Base-by-base conservation (phyloP, 1,140 invertebrate genomes). In the Aethina tumida region DNA sequence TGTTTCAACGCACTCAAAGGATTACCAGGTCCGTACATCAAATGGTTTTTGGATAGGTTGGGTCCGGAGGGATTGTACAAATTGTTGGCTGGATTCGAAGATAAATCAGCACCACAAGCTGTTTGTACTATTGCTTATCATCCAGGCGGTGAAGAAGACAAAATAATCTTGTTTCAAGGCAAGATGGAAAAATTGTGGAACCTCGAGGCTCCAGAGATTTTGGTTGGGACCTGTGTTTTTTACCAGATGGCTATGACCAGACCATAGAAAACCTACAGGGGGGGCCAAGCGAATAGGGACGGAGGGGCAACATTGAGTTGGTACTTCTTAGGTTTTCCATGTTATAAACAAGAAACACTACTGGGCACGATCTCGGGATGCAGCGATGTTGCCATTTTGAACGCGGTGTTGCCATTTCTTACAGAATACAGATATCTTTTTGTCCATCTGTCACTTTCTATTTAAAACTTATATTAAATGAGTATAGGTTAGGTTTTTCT, bases 191-290 rank as follows among this genome's bases (percentile, higher is more conserved):
- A 17, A 98, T 99, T 51, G 96, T 99, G 0, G 54, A 58, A 39
- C 95, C 96, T 1, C 67, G 88, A 59, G 93, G 92, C 7, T 59
- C 75, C 1, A 67, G 71, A 29, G 80, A 85, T 56, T 99, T 99
- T 73, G 95, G 95, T 1, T 99, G 94, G 93, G 96, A 99, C 71
- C 81, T 92, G 5, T 83, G 90, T 53, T 99, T 99, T 57, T 78
- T 89, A 56, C 96, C 96, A 0, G 65, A 78, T 15, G 85, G 81
- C 7, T 86, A 78, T 56, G 66, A 79, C n/a, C n/a, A n/a, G n/a
- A n/a, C n/a, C n/a, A n/a, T n/a, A n/a, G n/a, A n/a, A n/a, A n/a
- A n/a, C n/a, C n/a, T n/a, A n/a, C n/a, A n/a, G n/a, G n/a, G n/a
- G n/a, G n/a, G n/a, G n/a, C n/a, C n/a, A n/a, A n/a, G n/a, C n/a